These are phyloP conservation scores for Babyrousa celebensis DNA, from an alignment of 2,797 vertebrate genomes.

Conservation along the genomic window DNA sequence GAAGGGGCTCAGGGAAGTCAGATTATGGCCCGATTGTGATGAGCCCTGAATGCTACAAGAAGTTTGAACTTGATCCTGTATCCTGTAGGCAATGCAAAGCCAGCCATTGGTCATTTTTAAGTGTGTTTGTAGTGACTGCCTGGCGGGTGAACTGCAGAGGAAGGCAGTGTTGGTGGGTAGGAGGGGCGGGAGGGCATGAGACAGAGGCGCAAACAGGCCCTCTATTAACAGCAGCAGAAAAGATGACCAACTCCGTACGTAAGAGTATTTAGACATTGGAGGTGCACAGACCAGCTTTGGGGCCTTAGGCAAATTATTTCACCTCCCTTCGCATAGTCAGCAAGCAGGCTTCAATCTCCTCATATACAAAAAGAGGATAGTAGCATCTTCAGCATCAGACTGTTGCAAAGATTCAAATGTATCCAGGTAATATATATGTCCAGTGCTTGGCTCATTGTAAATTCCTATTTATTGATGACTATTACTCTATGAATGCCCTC, in stretches of 20 bases:
- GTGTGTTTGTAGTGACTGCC: background rate
- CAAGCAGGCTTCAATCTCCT: background rate
- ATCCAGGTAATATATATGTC: background rate
- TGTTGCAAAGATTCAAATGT: background rate
- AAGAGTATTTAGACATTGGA: background rate
- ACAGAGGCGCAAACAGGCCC: background rate
- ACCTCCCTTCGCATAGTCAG: background rate
- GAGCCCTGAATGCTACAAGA: background rate
- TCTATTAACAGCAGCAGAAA: background rate
- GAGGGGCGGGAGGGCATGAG: background rate
- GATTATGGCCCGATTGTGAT: background rate
- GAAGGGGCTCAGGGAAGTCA: background rate
- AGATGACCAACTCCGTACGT: background rate
- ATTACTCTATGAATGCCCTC: background rate
- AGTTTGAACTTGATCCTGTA: background rate
- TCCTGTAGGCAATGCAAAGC: background rate
- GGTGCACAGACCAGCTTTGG: background rate
- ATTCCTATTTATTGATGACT: background rate
- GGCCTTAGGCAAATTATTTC: background rate
- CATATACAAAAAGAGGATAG: background rate
- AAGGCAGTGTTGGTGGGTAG: background rate
- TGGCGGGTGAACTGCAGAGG: background rate
- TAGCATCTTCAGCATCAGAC: background rate
- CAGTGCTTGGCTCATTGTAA: background rate
- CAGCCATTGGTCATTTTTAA: background rate